These are phyloP conservation scores for Myotis planiceps DNA, from an alignment of 2,797 vertebrate genomes.

Conservation along the genomic window DNA sequence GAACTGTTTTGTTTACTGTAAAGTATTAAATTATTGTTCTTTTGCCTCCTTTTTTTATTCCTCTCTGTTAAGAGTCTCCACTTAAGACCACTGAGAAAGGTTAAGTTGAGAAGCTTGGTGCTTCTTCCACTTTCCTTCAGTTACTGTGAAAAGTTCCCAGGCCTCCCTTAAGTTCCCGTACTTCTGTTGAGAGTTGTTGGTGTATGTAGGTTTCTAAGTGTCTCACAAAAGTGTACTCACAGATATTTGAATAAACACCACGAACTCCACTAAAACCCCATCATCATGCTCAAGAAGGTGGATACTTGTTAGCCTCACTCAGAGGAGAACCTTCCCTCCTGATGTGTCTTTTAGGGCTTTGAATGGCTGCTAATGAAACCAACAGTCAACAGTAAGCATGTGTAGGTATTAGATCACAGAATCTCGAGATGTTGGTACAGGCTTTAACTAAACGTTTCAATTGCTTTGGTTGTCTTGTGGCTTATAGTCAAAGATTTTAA, in stretches of 20 bases:
- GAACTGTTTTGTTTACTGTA: too few species aligned
- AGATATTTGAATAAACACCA: fast-evolving
- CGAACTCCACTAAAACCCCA: fast-evolving
- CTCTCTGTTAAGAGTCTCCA: not conserved
- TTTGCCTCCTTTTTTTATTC: not conserved
- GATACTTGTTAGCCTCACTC: too few species aligned
- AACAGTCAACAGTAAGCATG: too few species aligned
- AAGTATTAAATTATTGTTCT: not conserved
- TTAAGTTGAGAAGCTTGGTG: not conserved
- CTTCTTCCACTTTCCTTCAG: not conserved
- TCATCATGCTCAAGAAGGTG: fast-evolving
- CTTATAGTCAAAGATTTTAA: not conserved
- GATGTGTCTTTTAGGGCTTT: not conserved
- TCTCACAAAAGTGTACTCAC: not conserved
- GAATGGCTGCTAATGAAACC: too few species aligned
- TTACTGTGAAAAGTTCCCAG: not conserved
- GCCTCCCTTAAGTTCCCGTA: fast-evolving
- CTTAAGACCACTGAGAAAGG: not conserved
- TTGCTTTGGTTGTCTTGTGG: too few species aligned
- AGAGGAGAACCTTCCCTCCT: not conserved
- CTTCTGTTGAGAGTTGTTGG: too few species aligned
- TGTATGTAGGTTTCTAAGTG: fast-evolving
- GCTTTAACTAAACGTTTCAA: too few species aligned
- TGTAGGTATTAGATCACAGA: not conserved
- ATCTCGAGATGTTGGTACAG: too few species aligned